Evolutionary conservation across 2,888 invertebrate species (phyloP), one percentile per base, ranked within the genome.

Genomic region (Harpagoxenus sublaevis): DNA sequence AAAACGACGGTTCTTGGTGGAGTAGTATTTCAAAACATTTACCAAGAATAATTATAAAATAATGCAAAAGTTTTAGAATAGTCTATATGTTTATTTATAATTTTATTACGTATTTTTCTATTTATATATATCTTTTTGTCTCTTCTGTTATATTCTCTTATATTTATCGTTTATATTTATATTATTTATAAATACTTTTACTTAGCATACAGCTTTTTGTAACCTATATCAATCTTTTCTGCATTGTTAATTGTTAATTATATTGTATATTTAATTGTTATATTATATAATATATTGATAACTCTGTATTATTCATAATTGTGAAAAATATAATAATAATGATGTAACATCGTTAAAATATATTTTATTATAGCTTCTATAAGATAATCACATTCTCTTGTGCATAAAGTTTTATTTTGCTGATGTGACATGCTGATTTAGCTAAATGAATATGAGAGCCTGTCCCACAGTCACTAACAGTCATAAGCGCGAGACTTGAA

Each of bases 401-500:
- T 9, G n/a, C 10, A 4, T 28, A 42, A 31, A 66, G 28, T 55
- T 31, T 78, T 23, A 45, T 78, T 68, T 78, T 55, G 55, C 71
- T 57, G 53, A 68, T 68, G 28, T 39, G 23, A 53, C 23, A 39
- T 55, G 77, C 53, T 55, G 78, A 70, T 70, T 57, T 42, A 28
- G 78, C 78, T 75, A n/a, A 48, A 68, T 57, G 15, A 31, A 57
- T 23, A 0, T 23, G 39, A 18, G 63, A 68, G n/a, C 12, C 31
- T 55, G 31, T 45, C 9, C 10, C 35, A 18, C 1, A 6, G 31
- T 57, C 15, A 42, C 23, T 70, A 28, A 68, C 31, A 55, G 12
- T 57, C n/a, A 45, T n/a, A 68, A 66, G 53, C n/a, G 3, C 9
- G 6, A 28, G 8, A 70, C 66, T 28, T 53, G 10, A 42, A 66